phyloP scores from a whole-genome alignment of 2,797 vertebrate genomes.

The Rhinella marina region DNA sequence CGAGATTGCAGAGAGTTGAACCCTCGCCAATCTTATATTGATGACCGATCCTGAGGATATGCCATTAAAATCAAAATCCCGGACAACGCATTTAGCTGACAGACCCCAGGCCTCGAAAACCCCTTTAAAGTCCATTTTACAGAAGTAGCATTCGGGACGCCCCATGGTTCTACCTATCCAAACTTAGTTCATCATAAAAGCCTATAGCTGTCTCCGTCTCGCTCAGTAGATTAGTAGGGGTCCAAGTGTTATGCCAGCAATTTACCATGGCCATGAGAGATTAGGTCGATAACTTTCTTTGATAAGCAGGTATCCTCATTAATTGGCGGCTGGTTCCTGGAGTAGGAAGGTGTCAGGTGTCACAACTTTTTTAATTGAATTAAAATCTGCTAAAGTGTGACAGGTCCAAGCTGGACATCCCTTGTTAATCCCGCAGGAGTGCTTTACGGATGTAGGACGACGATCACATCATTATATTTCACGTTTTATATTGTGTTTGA shows the following conservation, averaged over 20 bases:
- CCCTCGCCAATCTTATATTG: too few relatives aligned
- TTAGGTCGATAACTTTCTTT: not conserved
- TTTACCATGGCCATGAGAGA: not conserved
- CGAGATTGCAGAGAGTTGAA: too few relatives aligned
- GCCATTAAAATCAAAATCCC: too few relatives aligned
- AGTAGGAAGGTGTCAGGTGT: not conserved
- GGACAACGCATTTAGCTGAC: too few relatives aligned
- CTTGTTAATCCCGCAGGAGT: not conserved
- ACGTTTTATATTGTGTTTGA: not conserved
- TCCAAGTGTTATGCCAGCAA: not conserved
- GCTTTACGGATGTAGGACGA: not conserved
- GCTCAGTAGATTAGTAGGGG: not conserved
- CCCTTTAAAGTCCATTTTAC: not conserved
- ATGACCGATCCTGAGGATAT: too few relatives aligned
- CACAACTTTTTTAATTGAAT: conserved; percentile 1
- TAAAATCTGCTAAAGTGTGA: not conserved
- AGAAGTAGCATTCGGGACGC: not conserved
- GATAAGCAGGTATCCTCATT: not conserved
- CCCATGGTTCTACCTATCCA: not conserved
- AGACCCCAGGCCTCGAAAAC: too few relatives aligned
- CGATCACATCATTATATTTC: not conserved
- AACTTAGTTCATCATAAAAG: not conserved
- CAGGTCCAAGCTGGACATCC: not conserved
- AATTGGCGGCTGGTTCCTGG: conserved; percentile 8
- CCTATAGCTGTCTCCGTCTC: not conserved